These are phyloP conservation scores for Trachops cirrhosus DNA, from an alignment of 2,797 vertebrate species.

Conservation along the genomic window DNA sequence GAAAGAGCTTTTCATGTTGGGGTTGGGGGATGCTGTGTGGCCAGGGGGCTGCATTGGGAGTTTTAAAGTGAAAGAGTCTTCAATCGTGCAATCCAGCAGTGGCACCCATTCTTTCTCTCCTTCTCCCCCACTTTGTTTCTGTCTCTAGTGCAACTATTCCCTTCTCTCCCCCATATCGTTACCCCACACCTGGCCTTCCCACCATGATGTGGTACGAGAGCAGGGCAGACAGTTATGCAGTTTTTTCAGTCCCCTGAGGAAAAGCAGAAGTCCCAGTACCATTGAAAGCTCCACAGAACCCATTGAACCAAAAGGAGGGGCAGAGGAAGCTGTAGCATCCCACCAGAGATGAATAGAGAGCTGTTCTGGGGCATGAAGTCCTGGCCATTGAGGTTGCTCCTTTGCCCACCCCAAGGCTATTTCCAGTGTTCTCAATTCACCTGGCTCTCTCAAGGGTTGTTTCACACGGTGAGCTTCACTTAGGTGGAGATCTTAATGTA, in stretches of 20 bases:
- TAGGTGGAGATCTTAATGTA: neutral
- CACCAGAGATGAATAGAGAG: neutral
- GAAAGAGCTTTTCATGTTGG: slow-evolving; percentile 35
- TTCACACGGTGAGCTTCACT: neutral
- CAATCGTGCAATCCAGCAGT: neutral
- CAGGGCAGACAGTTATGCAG: rapidly evolving
- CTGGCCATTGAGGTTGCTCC: neutral
- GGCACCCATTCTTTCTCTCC: no score
- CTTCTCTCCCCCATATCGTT: neutral
- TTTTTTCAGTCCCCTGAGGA: neutral
- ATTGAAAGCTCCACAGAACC: neutral
- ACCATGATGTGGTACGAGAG: neutral
- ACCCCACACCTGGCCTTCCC: neutral
- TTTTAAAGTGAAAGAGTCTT: neutral
- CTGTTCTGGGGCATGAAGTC: neutral
- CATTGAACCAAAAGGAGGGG: rapidly evolving
- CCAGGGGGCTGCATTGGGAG: neutral
- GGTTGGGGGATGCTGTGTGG: neutral
- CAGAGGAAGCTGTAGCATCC: neutral
- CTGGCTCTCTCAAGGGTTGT: neutral
- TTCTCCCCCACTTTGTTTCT: neutral
- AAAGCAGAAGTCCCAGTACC: neutral
- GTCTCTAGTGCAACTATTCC: neutral
- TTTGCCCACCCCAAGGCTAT: neutral
- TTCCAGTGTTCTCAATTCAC: neutral